A percentile compares a stretch with the other conserved stretches of the same genome.
Evolutionary conservation across 2,797 vertebrate species (phyloP).

Genomic region (Enteromius trimaculatus): DNA sequence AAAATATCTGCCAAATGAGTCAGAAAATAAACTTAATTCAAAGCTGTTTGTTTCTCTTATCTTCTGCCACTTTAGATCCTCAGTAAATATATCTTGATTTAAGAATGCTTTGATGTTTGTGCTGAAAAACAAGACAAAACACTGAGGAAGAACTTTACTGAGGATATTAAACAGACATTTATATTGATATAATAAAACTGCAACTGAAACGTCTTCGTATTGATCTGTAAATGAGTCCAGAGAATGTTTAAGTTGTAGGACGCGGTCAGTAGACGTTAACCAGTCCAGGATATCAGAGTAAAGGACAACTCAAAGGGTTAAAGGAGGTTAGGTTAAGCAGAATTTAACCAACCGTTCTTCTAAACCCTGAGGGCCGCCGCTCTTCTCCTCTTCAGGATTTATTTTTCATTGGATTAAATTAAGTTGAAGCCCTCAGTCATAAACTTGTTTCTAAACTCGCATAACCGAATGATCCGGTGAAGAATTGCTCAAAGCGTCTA

Average conservation of each 20-base stretch:
- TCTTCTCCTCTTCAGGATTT: conserved; percentile 13
- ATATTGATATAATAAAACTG: not conserved
- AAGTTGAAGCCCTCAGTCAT: conserved; percentile 74
- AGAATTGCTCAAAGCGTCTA: not conserved
- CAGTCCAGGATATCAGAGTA: not conserved
- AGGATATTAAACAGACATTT: not conserved
- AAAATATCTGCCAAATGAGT: not conserved
- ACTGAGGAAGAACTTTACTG: too few species aligned
- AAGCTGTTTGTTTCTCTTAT: not conserved
- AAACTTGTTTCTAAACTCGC: conserved; percentile 76
- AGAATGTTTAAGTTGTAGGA: not conserved
- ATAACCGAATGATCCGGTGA: conserved; percentile 58
- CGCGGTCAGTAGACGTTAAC: not conserved
- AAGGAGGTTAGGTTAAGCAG: conserved; percentile 68
- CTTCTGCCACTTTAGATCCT: not conserved
- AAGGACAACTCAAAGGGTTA: conserved; percentile 81
- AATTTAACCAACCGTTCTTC: conserved; percentile 78
- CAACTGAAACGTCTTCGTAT: not conserved
- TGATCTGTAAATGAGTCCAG: not conserved
- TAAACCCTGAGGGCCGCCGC: conserved; percentile 77
- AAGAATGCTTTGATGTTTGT: not conserved
- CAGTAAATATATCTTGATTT: not conserved
- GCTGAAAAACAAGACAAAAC: not conserved
- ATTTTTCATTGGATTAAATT: not conserved
- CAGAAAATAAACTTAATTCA: not conserved